phyloP scores from a whole-genome alignment of 35 echinoderm and acorn worm species.

The Strongylocentrotus purpuratus region DNA sequence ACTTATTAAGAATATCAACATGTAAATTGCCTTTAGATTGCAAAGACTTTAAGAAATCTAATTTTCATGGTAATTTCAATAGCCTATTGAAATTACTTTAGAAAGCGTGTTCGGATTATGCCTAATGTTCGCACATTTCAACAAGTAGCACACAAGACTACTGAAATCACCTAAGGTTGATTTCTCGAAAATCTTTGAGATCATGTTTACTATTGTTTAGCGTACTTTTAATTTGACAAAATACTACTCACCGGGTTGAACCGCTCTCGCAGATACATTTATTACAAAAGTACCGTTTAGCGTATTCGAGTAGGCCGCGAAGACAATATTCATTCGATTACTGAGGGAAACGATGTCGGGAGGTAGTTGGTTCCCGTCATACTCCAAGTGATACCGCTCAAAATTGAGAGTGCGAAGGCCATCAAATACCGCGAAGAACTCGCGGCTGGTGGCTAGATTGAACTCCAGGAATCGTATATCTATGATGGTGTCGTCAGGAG shows the following conservation, averaged over 20 bases:
- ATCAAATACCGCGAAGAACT: conserved; percentile 10
- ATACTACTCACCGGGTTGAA: background rate
- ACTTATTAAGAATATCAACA: too few species aligned
- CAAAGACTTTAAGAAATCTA: too few species aligned
- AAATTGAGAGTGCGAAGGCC: background rate
- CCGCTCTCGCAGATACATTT: background rate
- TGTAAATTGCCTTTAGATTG: too few species aligned
- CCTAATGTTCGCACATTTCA: too few species aligned
- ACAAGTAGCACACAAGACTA: too few species aligned
- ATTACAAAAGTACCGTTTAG: background rate
- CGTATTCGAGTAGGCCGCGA: background rate
- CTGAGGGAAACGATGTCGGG: background rate
- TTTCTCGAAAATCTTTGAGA: too few species aligned
- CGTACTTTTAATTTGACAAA: too few species aligned
- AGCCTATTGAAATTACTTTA: too few species aligned
- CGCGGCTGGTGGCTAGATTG: background rate
- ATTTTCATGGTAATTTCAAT: too few species aligned
- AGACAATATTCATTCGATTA: conserved; percentile 35
- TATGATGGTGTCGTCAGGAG: conserved; percentile 16
- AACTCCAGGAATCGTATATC: conserved; percentile 1
- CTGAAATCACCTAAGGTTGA: too few species aligned
- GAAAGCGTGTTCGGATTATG: too few species aligned
- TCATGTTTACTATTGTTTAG: too few species aligned
- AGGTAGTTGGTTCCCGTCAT: background rate
- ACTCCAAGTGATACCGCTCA: background rate